Evolutionary conservation across 2,113 vertebrate genomes (phyloP).

Genomic region (Mola mola): DNA sequence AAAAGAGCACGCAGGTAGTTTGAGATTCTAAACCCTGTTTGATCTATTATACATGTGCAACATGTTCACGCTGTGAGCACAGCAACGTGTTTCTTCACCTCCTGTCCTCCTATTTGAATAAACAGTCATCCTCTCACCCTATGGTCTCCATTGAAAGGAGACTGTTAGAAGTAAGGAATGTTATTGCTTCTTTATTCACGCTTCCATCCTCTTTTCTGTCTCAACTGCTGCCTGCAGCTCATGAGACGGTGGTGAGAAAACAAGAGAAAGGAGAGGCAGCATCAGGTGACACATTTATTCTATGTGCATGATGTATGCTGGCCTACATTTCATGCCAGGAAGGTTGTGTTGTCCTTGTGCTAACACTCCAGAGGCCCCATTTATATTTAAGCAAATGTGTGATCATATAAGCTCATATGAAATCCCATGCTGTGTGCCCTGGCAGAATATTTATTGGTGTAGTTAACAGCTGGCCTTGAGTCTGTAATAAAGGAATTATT

Average conservation of each 20-base stretch:
- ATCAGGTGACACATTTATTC: conserved; percentile 14
- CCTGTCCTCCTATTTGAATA: too few species aligned
- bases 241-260: background rate
- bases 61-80: too few species aligned
- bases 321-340: too few species aligned
- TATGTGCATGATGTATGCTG: conserved; percentile 2
- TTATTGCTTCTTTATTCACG: too few species aligned
- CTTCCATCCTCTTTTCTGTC: too few species aligned
- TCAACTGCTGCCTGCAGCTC: conserved; percentile 37
- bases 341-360: background rate
- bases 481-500: background rate
- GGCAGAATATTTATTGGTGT: conserved; percentile 4
- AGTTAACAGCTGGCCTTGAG: background rate
- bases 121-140: too few species aligned
- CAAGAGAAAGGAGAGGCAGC: background rate
- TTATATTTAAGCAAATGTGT: conserved; percentile 44
- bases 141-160: too few species aligned
- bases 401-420: conserved; percentile 28
- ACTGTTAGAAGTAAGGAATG: too few species aligned
- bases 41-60: too few species aligned
- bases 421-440: conserved; percentile 9
- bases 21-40: too few species aligned
- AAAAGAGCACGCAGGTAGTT: too few species aligned
- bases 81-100: too few species aligned
- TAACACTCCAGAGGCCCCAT: conserved; percentile 2